phyloP scores from a whole-genome alignment of 2,113 vertebrate genomes.

The Steatornis caripensis region DNA sequence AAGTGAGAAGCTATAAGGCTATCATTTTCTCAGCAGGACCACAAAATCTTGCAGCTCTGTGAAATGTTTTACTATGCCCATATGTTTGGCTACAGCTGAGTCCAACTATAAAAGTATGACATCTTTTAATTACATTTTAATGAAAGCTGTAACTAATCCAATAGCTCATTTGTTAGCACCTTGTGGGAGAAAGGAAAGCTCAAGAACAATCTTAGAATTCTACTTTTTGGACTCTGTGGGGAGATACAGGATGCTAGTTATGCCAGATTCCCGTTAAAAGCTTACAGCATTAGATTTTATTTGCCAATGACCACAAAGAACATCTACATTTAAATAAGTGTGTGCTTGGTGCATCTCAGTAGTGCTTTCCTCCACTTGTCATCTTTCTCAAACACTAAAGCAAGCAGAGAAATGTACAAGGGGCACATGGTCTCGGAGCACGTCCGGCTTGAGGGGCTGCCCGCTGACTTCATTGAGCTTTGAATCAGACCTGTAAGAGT shows the following conservation, averaged over 20 bases:
- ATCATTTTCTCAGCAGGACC: constrained; percentile 71
- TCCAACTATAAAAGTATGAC: constrained; percentile 56
- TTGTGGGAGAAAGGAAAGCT: constrained; percentile 9
- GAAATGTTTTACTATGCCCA: constrained; percentile 60
- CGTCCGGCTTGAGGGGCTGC: neutral
- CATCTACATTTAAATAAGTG: neutral
- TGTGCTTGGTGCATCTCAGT: neutral
- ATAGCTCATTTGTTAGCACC: constrained; percentile 44
- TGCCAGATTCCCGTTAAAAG: neutral
- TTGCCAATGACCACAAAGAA: neutral
- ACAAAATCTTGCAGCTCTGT: constrained; percentile 49
- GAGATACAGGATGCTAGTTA: neutral
- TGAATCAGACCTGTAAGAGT: neutral
- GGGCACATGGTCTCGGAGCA: neutral
- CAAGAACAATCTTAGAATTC: neutral
- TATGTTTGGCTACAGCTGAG: constrained; percentile 71
- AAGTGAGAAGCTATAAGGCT: constrained; percentile 51
- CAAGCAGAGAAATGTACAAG: neutral
- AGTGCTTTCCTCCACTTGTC: neutral
- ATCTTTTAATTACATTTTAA: constrained; percentile 69
- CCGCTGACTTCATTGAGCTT: neutral
- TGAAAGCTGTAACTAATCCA: constrained; percentile 64
- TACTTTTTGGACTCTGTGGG: neutral
- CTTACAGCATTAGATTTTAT: neutral
- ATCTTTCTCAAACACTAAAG: neutral